Percentiles rank a stretch among this genome's conserved stretches.
These are phyloP conservation scores for Drosophila ambigua DNA, from an alignment of 1,140 invertebrate genomes.

Conservation along the genomic window DNA sequence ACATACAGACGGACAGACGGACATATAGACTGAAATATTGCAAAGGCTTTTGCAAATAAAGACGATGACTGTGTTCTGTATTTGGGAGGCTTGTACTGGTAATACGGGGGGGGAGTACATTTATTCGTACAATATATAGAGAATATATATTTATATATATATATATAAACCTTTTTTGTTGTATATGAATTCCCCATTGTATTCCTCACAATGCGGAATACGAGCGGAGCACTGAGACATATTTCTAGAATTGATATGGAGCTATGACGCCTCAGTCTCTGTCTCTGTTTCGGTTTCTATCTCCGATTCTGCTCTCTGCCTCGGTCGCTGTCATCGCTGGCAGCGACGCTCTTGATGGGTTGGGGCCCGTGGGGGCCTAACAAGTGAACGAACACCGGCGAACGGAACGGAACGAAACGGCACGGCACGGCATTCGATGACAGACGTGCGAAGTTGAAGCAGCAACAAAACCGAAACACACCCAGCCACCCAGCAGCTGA, in stretches of 20 bases:
- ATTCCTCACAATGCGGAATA: conserved; percentile 40
- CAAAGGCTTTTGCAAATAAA: conserved; percentile 25
- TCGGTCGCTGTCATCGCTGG: conserved; percentile 10
- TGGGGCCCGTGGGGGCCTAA: conserved; percentile 43
- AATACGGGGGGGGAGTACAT: conserved; percentile 2
- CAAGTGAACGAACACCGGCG: conserved; percentile 67
- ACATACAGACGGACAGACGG: too few relatives aligned
- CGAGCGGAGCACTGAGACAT: conserved; percentile 44
- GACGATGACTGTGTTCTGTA: conserved; percentile 32
- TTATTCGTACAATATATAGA: conserved; percentile 6
- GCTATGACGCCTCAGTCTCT: conserved; percentile 42
- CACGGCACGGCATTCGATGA: conserved; percentile 52
- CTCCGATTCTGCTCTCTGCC: background rate
- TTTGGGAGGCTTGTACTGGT: background rate
- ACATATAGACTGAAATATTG: conserved; percentile 7
- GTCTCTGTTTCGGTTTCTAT: too few relatives aligned
- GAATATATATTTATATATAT: conserved; percentile 6
- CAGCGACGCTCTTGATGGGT: conserved; percentile 15
- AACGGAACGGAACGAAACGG: conserved; percentile 11
- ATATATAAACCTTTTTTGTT: conserved; percentile 19
- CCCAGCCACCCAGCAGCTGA: background rate
- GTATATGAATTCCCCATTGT: conserved; percentile 33
- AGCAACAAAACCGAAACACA: conserved; percentile 24
- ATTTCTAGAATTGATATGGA: conserved; percentile 72
- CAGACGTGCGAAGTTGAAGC: conserved; percentile 63